These are phyloP conservation scores for Opisthograptis luteolata DNA, from an alignment of 2,888 invertebrate species.

Conservation along the genomic window DNA sequence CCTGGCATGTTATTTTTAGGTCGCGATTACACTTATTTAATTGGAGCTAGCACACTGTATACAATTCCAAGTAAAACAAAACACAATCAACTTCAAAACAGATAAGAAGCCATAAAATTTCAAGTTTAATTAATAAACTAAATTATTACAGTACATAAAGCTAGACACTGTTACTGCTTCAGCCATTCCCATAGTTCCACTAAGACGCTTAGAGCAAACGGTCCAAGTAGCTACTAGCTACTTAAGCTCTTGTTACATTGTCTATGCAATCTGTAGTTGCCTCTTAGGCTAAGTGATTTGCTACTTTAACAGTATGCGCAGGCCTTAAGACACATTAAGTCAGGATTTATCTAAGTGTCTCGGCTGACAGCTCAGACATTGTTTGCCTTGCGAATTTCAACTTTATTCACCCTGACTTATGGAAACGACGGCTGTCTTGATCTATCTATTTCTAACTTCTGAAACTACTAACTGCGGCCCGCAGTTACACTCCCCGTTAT, in stretches of 20 bases:
- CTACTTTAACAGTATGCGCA: constrained; percentile 23
- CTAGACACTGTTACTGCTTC: not conserved
- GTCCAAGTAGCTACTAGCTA: constrained; percentile 5
- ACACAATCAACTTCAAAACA: too few relatives aligned
- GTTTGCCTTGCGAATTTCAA: constrained; percentile 29
- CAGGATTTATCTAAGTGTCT: constrained; percentile 36
- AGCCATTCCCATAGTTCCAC: not conserved
- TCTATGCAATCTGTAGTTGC: constrained; percentile 17
- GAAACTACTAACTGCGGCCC: too few relatives aligned
- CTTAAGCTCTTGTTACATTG: constrained; percentile 19
- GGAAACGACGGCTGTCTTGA: constrained; percentile 12
- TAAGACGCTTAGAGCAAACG: constrained; percentile 9
- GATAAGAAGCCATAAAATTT: too few relatives aligned
- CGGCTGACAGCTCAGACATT: constrained; percentile 30
- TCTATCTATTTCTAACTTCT: too few relatives aligned
- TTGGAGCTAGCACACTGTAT: too few relatives aligned
- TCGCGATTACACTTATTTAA: too few relatives aligned
- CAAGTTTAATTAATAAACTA: not conserved
- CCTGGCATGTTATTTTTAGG: too few relatives aligned
- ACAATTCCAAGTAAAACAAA: too few relatives aligned
- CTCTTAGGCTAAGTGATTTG: constrained; percentile 26
- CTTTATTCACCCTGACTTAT: constrained; percentile 28
- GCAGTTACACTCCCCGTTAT: too few relatives aligned
- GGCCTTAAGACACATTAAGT: constrained; percentile 31
- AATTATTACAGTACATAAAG: not conserved